Percentiles rank a stretch among this genome's conserved stretches.
phyloP scores from a whole-genome alignment of 2,797 vertebrate genomes.

The Cyclopterus lumpus region DNA sequence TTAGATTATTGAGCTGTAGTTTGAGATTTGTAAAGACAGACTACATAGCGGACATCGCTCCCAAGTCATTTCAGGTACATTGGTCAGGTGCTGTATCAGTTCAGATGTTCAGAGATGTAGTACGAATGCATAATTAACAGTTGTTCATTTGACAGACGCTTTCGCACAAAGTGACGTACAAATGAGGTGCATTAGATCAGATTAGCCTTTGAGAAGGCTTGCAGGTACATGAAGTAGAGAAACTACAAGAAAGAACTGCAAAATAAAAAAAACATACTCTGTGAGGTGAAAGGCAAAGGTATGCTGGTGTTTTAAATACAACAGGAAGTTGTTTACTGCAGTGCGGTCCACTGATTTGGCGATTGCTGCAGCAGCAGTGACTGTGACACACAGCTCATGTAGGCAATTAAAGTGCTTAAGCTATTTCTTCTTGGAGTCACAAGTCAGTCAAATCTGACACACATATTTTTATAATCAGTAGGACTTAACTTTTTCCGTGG shows the following conservation, averaged over 20 bases:
- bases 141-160: not conserved
- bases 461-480: not conserved
- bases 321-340: not conserved
- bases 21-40: slow-evolving; percentile 18
- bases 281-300: not conserved
- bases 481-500: not conserved
- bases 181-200: not conserved
- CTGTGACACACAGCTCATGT: not conserved
- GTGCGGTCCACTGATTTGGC: not conserved
- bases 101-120: slow-evolving; percentile 4
- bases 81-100: slow-evolving; percentile 9
- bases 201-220: too few species aligned
- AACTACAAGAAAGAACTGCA: too few species aligned
- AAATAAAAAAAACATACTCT: too few species aligned
- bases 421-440: not conserved
- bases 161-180: not conserved
- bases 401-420: not conserved
- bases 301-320: not conserved
- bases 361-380: not conserved
- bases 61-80: slow-evolving; percentile 15
- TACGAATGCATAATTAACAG: not conserved
- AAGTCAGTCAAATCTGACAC: not conserved
- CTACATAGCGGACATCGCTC: slow-evolving; percentile 19
- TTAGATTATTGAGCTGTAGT: slow-evolving; percentile 31
- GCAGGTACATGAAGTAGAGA: too few species aligned